Base-by-base conservation (phyloP, 2,113 vertebrate species). In the Epinephelus fuscoguttatus region DNA sequence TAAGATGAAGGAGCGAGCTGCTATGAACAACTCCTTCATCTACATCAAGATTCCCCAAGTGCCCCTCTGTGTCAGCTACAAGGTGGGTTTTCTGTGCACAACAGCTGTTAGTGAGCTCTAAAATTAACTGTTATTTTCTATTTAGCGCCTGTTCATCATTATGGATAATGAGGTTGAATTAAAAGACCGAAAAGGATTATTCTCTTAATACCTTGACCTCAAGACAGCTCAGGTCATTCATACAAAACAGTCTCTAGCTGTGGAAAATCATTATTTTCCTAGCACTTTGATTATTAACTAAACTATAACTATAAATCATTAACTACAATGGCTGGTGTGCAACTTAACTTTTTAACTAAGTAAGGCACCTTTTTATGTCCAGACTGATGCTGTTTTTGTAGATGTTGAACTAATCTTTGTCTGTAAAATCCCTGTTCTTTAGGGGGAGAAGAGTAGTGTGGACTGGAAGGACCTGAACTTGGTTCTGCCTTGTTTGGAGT, bases 1-100 rank as follows among this genome's bases (percentile, higher is more conserved):
- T 89, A 99, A 99, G 94, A 99, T 99, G 98, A 99, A 99, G 91
- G 98, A 99, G 79, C 95, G 98, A 15, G 98, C 98, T 0, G 98
- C 98, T 25, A 99, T 99, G 98, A 99, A 99, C 95, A 99, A 99
- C 91, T 99, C 98, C 75, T 99, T 99, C 92, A 99, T 99, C 93
- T 99, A 99, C 91, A 97, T 99, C 91, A 99, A 99, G 95, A 99
- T 99, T 92, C 98, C 98, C 0, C 98, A 99, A 94, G 98, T 99
- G 89, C 98, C 98, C 0, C 96, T 99, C 25, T 99, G 98, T 21
- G 98, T 99, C 93, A 99, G 98, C 95, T 99, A 99, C 84, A 99
- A 99, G 97, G 98, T 99, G 61, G 2, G 95, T 37, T 47, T 8
- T 62, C 37, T 50, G 27, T n/a, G 1, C 18, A 3, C 4, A 52